Evolutionary conservation across 1,140 invertebrate species (phyloP).

Genomic region (Pemphigus obesinymphae): DNA sequence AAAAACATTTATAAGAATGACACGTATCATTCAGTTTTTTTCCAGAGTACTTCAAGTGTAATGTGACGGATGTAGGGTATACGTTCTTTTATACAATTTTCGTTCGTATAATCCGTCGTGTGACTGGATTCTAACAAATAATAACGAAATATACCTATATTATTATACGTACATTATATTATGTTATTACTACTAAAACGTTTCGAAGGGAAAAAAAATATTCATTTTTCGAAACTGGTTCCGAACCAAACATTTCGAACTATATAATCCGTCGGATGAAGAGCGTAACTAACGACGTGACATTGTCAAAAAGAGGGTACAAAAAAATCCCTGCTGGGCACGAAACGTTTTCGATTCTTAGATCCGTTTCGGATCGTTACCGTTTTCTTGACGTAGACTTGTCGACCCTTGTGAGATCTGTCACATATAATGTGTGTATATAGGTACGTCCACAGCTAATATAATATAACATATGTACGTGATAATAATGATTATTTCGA

Average conservation of each 20-base stretch:
- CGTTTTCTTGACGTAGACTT: background rate
- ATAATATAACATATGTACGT: background rate
- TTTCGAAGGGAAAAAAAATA: background rate
- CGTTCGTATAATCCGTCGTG: background rate
- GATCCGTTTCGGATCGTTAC: conserved; percentile 26
- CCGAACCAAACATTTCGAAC: no score
- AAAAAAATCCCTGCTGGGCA: background rate
- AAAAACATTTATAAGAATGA: background rate
- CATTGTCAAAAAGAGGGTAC: background rate
- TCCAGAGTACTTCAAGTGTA: background rate
- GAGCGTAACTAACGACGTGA: conserved; percentile 14
- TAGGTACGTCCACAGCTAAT: background rate
- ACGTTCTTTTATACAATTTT: background rate
- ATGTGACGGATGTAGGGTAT: conserved; percentile 1
- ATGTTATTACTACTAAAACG: background rate
- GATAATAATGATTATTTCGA: background rate
- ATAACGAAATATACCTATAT: background rate
- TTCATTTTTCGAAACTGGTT: background rate
- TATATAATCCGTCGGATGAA: background rate
- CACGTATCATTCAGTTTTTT: background rate
- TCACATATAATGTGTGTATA: background rate
- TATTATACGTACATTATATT: background rate
- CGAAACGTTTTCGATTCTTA: background rate
- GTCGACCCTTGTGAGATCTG: background rate
- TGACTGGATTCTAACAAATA: background rate